Conservation (phyloP, 2,888 invertebrate species). For the Philhelius pedissequus region DNA sequence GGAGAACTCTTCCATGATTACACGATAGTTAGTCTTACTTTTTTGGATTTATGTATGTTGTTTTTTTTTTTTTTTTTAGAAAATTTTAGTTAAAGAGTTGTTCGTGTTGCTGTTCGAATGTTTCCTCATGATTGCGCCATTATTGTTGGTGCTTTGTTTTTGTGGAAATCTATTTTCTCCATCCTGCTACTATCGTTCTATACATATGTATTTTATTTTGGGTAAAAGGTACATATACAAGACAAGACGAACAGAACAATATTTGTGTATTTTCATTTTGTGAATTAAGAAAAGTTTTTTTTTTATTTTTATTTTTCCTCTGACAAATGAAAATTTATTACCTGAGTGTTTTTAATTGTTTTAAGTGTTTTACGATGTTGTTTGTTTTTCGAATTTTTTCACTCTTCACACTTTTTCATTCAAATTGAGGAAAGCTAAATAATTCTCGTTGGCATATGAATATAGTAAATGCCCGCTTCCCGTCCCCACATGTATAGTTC, state of each 20-base stretch:
- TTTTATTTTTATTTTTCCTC: conserved; percentile 64
- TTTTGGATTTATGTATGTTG: background rate
- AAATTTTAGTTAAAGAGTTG: conserved; percentile 26
- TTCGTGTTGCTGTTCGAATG: conserved; percentile 22
- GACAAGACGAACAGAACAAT: conserved; percentile 23
- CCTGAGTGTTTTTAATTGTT: conserved; percentile 76
- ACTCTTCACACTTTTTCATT: background rate
- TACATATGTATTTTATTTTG: background rate
- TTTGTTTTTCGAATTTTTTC: conserved; percentile 1
- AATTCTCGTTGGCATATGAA: background rate
- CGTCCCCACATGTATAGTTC: background rate
- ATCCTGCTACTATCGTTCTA: background rate
- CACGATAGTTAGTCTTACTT: conserved; percentile 30
- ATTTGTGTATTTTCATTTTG: conserved; percentile 13
- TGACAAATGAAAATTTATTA: conserved; percentile 73
- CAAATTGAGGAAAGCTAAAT: background rate
- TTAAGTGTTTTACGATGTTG: conserved; percentile 75
- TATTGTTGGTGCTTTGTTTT: background rate
- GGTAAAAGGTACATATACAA: background rate
- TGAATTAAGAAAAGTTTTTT: conserved; percentile 68
- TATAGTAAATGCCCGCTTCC: background rate
- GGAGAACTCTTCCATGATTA: conserved; percentile 23
- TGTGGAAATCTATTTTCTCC: background rate
- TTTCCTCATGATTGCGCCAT: conserved; percentile 6
- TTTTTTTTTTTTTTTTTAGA: background rate